These are phyloP conservation scores for Lithobates sylvaticus DNA, from an alignment of 2,797 vertebrate genomes.

Conservation along the genomic window DNA sequence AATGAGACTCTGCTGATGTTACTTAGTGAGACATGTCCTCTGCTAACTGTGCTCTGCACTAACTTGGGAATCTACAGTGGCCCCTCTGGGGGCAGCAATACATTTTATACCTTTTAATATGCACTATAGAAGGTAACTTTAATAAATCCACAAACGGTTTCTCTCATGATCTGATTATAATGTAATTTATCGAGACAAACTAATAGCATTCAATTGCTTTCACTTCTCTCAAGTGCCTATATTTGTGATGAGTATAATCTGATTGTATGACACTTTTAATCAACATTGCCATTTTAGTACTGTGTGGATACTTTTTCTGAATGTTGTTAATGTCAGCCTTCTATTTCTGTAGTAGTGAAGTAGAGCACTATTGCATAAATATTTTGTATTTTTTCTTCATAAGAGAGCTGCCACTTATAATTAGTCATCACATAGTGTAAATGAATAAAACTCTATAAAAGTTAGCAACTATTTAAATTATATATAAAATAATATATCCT, in stretches of 20 bases:
- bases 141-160: background rate
- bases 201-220: background rate
- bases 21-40: no score
- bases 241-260: background rate
- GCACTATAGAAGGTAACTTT: background rate
- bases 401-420: background rate
- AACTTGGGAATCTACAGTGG: no score
- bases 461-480: background rate
- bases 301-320: no score
- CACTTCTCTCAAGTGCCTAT: background rate
- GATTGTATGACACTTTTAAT: background rate
- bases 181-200: background rate
- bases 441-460: background rate
- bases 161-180: background rate
- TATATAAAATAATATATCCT: background rate
- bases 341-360: background rate
- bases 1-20: no score
- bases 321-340: no score
- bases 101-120: background rate
- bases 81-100: no score
- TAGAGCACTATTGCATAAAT: background rate
- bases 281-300: background rate
- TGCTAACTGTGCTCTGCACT: no score
- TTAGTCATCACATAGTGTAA: no score
- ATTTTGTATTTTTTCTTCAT: background rate